phyloP scores from a whole-genome alignment of 1,140 invertebrate genomes.

The Atopsyche davidsoni region DNA sequence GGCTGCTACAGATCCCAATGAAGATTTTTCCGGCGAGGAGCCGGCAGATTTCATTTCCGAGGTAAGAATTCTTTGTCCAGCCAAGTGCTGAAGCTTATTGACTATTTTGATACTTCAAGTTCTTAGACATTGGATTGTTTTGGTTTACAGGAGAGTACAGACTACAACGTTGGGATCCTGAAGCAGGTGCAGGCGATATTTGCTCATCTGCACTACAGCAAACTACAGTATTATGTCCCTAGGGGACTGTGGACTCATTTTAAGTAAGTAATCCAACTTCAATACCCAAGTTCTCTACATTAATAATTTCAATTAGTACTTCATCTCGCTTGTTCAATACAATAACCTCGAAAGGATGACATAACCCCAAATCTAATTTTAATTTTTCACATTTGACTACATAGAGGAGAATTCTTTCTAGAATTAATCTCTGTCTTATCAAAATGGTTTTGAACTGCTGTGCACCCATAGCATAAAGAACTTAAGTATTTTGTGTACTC shows the following conservation, averaged over 20 bases:
- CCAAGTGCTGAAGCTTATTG: not conserved
- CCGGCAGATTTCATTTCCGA: slow-evolving; percentile 43
- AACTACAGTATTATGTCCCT: slow-evolving; percentile 95
- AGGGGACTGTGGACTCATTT: slow-evolving; percentile 97
- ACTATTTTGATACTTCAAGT: not conserved
- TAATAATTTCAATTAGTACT: too few species aligned
- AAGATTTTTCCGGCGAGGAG: slow-evolving; percentile 86
- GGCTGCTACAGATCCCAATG: slow-evolving; percentile 79
- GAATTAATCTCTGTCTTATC: too few species aligned
- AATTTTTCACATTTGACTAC: too few species aligned
- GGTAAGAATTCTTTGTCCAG: slow-evolving; percentile 9
- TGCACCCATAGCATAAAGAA: too few species aligned
- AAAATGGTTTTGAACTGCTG: too few species aligned
- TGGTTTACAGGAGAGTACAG: slow-evolving; percentile 53
- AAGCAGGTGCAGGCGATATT: slow-evolving; percentile 98
- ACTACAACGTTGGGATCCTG: slow-evolving; percentile 92
- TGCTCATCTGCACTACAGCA: slow-evolving; percentile 92
- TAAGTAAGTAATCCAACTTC: too few species aligned
- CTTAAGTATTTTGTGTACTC: too few species aligned
- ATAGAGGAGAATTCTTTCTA: too few species aligned
- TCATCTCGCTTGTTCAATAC: too few species aligned
- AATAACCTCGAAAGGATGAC: too few species aligned
- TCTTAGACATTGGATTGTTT: not conserved
- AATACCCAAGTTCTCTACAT: too few species aligned
- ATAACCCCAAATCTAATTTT: too few species aligned